phyloP scores from a whole-genome alignment of 2,888 invertebrate species.

The Gasteruption jaculator region DNA sequence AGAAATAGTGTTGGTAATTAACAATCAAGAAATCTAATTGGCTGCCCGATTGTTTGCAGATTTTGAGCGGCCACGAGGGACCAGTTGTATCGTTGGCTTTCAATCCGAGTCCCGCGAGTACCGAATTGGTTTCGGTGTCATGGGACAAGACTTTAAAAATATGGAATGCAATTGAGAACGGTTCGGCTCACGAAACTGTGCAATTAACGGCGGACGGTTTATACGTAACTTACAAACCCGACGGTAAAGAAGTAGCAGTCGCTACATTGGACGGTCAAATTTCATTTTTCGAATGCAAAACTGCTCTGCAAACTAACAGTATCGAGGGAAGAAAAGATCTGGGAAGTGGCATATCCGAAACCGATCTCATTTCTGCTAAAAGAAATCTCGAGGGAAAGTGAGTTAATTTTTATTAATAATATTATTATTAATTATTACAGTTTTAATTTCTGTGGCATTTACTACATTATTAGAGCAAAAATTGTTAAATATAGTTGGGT shows the following conservation, averaged over 20 bases:
- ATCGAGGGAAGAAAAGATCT: conserved; percentile 90
- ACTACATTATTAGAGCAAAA: neutral
- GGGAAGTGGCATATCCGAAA: conserved; percentile 76
- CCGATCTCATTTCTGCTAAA: conserved; percentile 83
- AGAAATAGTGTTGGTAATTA: too few relatives aligned
- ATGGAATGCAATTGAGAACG: conserved; percentile 87
- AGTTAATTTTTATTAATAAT: conserved; percentile 40
- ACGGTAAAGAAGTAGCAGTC: conserved; percentile 89
- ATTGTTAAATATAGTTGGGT: too few relatives aligned
- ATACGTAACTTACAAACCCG: conserved; percentile 81
- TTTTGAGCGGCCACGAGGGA: conserved; percentile 88
- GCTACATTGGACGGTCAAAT: conserved; percentile 87
- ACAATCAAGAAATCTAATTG: too few relatives aligned
- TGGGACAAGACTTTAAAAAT: conserved; percentile 92
- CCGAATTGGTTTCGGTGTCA: conserved; percentile 78
- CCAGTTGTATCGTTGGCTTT: conserved; percentile 84
- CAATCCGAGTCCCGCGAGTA: conserved; percentile 67
- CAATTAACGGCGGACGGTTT: conserved; percentile 75
- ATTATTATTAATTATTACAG: conserved; percentile 1
- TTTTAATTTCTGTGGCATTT: conserved; percentile 7
- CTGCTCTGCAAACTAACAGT: conserved; percentile 66
- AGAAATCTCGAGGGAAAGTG: conserved; percentile 81
- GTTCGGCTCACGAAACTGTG: conserved; percentile 77
- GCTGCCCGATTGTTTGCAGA: conserved; percentile 54
- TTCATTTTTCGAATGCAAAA: conserved; percentile 71